Conservation (phyloP, 2,113 vertebrate species). For the Pungitius pungitius region DNA sequence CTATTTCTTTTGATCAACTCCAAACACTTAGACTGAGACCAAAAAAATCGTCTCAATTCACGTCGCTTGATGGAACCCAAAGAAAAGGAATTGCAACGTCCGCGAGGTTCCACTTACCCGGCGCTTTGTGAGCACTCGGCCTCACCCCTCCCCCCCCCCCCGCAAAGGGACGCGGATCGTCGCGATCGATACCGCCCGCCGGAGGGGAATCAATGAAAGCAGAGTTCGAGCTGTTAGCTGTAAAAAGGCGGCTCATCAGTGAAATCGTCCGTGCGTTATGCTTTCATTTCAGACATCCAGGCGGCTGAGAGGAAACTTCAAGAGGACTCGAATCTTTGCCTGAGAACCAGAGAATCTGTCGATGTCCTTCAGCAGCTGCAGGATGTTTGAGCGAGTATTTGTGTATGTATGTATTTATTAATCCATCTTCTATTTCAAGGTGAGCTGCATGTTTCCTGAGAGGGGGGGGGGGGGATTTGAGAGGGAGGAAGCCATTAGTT, state of each 20-base stretch:
- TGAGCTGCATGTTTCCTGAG: conserved; percentile 47
- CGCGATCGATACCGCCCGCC: conserved; percentile 46
- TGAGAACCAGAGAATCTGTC: conserved; percentile 62
- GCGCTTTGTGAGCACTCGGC: conserved; percentile 13
- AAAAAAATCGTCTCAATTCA: not conserved
- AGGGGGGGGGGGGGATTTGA: not conserved
- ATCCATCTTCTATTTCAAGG: conserved; percentile 27
- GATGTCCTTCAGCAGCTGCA: conserved; percentile 56
- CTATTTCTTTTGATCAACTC: conserved; percentile 7
- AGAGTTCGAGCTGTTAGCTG: conserved; percentile 6
- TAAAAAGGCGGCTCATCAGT: conserved; percentile 55
- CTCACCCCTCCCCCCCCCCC: too few species aligned
- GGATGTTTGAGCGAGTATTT: conserved; percentile 1
- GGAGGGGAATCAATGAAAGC: conserved; percentile 25
- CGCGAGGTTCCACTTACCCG: not conserved
- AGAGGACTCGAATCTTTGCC: conserved; percentile 28
- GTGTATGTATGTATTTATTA: too few species aligned
- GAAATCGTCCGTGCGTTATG: conserved; percentile 47
- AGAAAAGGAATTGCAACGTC: not conserved
- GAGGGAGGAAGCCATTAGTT: conserved; percentile 26
- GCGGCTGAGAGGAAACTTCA: conserved; percentile 22
- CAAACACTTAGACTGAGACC: not conserved
- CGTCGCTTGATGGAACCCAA: not conserved
- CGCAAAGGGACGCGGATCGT: conserved; percentile 27
- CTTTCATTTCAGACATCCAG: conserved; percentile 42